Evolutionary conservation across 2,113 vertebrate species (phyloP).

Genomic region (Phasianus colchicus): DNA sequence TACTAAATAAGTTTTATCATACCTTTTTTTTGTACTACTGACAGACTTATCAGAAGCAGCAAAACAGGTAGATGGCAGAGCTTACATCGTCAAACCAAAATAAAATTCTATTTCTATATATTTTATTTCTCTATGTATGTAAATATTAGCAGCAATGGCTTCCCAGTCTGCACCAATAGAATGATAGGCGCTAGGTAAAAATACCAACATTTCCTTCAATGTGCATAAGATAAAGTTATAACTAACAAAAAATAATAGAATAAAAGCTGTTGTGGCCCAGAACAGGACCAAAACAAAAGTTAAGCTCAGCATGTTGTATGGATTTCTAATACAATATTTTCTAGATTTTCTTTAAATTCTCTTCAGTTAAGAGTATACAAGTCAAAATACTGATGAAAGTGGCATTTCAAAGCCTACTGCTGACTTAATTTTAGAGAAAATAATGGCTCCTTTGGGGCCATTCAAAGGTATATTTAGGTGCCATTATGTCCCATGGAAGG

Average conservation of each 20-base stretch:
- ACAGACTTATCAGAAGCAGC: neutral
- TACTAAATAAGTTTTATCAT: neutral
- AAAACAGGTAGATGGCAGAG: neutral
- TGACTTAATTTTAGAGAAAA: neutral
- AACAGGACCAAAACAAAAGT: neutral
- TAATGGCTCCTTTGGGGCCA: neutral
- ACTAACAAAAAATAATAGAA: constrained; percentile 33
- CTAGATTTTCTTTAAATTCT: neutral
- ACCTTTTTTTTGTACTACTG: neutral
- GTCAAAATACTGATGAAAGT: neutral
- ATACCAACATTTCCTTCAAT: neutral
- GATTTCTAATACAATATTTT: neutral
- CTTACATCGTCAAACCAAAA: neutral
- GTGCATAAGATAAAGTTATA: neutral
- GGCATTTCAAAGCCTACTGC: neutral
- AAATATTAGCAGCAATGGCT: neutral
- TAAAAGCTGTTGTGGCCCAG: neutral
- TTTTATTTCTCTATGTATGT: neutral
- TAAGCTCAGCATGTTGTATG: neutral
- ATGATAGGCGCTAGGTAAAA: neutral
- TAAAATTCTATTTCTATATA: neutral
- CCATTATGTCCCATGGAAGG: neutral
- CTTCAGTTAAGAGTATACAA: neutral
- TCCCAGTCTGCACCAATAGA: neutral
- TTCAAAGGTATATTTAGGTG: neutral